Percentiles rank a stretch among this genome's conserved stretches.
These are phyloP conservation scores for Orussus abietinus DNA, from an alignment of 1,140 invertebrate species.

Conservation along the genomic window DNA sequence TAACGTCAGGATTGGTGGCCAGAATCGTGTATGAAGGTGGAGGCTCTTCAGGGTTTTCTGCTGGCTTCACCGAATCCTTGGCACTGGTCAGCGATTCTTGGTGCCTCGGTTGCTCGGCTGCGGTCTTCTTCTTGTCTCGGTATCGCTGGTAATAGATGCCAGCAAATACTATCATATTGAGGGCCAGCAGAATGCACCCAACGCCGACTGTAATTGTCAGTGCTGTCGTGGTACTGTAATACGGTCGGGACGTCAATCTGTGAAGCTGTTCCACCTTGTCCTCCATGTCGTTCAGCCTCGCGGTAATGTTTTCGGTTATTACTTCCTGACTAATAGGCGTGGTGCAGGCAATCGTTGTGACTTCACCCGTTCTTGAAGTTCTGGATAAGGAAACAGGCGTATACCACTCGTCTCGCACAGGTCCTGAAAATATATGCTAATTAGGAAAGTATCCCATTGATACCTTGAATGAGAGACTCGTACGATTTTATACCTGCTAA, in stretches of 20 bases:
- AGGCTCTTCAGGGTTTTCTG: constrained; percentile 41
- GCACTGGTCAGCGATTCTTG: constrained; percentile 39
- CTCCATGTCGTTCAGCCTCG: constrained; percentile 45
- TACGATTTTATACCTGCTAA: too few relatives aligned
- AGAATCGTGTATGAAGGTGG: constrained; percentile 53
- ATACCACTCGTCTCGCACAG: constrained; percentile 59
- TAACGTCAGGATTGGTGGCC: constrained; percentile 34
- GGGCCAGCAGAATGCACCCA: constrained; percentile 78
- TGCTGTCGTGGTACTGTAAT: constrained; percentile 72
- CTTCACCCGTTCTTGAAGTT: constrained; percentile 32
- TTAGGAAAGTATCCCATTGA: constrained; percentile 1
- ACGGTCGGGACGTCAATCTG: constrained; percentile 55
- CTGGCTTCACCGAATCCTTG: constrained; percentile 29
- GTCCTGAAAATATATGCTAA: constrained; percentile 38
- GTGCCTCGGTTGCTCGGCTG: constrained; percentile 36
- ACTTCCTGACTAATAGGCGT: constrained; percentile 46
- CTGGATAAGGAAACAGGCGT: constrained; percentile 54
- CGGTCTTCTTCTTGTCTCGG: constrained; percentile 49
- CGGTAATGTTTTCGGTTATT: constrained; percentile 30
- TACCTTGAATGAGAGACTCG: not conserved
- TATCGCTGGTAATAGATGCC: constrained; percentile 83
- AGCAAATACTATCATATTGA: constrained; percentile 85
- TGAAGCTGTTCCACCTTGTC: constrained; percentile 54
- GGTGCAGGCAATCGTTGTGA: constrained; percentile 44
- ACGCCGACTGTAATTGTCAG: constrained; percentile 86